These are phyloP conservation scores for Chrysotoxum bicinctum DNA, from an alignment of 2,888 invertebrate genomes.

Conservation along the genomic window DNA sequence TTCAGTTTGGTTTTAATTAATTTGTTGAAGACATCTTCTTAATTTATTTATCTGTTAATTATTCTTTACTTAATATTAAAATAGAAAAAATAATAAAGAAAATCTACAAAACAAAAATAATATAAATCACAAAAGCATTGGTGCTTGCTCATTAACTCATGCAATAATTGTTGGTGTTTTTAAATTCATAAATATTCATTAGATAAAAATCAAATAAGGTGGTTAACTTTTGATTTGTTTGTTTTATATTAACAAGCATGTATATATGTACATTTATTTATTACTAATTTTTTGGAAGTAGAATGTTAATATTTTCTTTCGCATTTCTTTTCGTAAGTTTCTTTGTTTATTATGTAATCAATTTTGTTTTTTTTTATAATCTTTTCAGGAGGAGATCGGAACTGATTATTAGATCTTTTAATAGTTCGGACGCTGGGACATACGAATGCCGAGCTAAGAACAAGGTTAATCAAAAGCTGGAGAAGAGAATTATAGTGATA, in stretches of 20 bases:
- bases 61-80: not conserved
- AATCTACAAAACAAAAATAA: not conserved
- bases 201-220: slow-evolving; percentile 4
- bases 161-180: not conserved
- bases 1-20: slow-evolving; percentile 47
- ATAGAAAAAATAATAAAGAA: not conserved
- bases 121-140: slow-evolving; percentile 38
- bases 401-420: slow-evolving; percentile 89
- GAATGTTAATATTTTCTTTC: not conserved
- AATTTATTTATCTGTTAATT: slow-evolving; percentile 23
- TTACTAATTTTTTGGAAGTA: not conserved
- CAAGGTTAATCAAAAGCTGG: slow-evolving; percentile 80
- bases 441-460: slow-evolving; percentile 91
- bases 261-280: not conserved
- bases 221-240: not conserved
- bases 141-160: slow-evolving; percentile 34
- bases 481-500: slow-evolving; percentile 80
- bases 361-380: slow-evolving; percentile 7
- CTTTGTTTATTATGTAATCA: not conserved
- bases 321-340: not conserved
- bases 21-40: slow-evolving; percentile 35
- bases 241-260: not conserved
- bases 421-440: slow-evolving; percentile 88
- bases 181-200: slow-evolving; percentile 51
- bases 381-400: slow-evolving; percentile 90